These are phyloP conservation scores for Pomatorhinus ruficollis DNA, from an alignment of 2,113 vertebrate species.

Conservation along the genomic window DNA sequence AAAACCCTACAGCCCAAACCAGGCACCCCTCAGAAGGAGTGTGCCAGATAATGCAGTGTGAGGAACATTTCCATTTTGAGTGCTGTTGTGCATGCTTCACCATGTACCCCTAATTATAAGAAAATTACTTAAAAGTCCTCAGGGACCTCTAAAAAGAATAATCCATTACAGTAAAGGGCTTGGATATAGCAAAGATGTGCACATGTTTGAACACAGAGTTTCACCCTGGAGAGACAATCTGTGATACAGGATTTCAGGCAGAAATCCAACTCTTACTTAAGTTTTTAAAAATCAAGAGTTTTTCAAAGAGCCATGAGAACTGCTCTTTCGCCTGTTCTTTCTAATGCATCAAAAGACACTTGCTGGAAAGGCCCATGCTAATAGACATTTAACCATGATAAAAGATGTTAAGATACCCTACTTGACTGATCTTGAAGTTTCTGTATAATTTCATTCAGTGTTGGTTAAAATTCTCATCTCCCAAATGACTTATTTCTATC, in stretches of 20 bases:
- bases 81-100: background rate
- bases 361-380: background rate
- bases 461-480: background rate
- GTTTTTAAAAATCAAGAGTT: background rate
- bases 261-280: background rate
- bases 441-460: background rate
- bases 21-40: background rate
- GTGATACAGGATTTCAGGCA: background rate
- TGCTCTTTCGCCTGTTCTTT: background rate
- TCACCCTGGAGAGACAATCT: background rate
- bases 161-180: background rate
- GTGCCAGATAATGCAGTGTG: background rate
- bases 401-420: background rate
- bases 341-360: background rate
- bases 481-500: background rate
- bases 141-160: background rate
- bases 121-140: constrained; percentile 6
- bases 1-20: constrained; percentile 19
- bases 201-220: background rate
- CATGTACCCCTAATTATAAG: background rate
- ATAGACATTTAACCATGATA: background rate
- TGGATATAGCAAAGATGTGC: background rate
- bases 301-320: background rate
- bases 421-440: background rate
- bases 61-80: background rate